Evolutionary conservation across 2,113 vertebrate genomes (phyloP).

Genomic region (Leucoraja erinaceus): DNA sequence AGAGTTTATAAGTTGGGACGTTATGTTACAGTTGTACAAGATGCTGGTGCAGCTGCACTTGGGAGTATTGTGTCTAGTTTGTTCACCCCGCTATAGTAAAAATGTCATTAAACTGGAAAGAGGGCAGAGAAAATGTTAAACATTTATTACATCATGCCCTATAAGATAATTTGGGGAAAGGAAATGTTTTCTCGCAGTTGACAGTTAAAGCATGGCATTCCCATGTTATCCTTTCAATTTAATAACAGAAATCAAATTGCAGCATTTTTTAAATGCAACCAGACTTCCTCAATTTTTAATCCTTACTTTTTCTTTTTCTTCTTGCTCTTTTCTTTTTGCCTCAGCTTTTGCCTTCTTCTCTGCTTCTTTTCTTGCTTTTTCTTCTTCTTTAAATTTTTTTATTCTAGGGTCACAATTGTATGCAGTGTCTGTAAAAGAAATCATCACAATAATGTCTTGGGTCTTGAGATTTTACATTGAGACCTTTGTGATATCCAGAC

Average conservation of each 20-base stretch:
- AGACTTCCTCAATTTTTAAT: constrained; percentile 30
- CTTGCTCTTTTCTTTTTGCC: constrained; percentile 89
- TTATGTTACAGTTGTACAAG: too few species aligned
- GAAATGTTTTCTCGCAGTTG: too few species aligned
- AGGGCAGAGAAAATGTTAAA: too few species aligned
- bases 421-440: constrained; percentile 71
- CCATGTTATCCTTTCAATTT: too few species aligned
- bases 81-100: too few species aligned
- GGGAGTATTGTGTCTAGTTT: too few species aligned
- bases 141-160: too few species aligned
- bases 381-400: constrained; percentile 97
- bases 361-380: constrained; percentile 92
- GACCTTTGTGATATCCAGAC: not conserved
- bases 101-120: too few species aligned
- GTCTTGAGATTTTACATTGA: not conserved
- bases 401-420: constrained; percentile 93
- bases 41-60: too few species aligned
- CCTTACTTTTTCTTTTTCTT: constrained; percentile 85
- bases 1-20: too few species aligned
- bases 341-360: constrained; percentile 95
- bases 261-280: constrained; percentile 23
- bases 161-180: too few species aligned
- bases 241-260: not conserved
- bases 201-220: too few species aligned
- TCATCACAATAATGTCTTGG: not conserved